Evolutionary conservation across 2,888 invertebrate species (phyloP).

Genomic region (Halictus ligatus): DNA sequence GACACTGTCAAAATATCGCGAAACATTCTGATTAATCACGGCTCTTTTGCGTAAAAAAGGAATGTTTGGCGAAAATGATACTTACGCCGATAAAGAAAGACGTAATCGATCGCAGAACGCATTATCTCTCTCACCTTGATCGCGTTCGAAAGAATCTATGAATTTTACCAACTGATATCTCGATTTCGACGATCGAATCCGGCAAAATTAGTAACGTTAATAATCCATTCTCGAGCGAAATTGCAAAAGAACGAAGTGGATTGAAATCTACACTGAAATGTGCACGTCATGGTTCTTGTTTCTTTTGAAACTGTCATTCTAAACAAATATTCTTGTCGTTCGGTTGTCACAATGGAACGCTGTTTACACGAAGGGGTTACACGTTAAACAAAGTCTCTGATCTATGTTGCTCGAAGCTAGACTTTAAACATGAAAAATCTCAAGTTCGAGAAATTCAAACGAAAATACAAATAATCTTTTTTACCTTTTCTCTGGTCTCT

Average conservation of each 20-base stretch:
- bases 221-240: neutral
- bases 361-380: neutral
- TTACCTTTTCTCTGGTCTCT: neutral
- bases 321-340: neutral
- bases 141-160: neutral
- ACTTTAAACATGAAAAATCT: neutral
- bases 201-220: constrained; percentile 9
- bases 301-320: neutral
- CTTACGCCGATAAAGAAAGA: neutral
- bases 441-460: neutral
- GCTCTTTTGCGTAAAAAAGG: neutral
- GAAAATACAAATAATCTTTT: neutral
- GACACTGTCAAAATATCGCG: neutral
- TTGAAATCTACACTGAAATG: neutral
- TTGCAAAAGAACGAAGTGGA: neutral
- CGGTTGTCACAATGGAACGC: neutral
- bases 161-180: neutral
- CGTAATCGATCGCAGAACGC: neutral
- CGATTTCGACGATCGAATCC: neutral
- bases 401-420: neutral
- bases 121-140: too few relatives aligned
- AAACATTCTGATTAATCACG: neutral
- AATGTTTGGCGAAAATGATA: neutral
- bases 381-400: neutral
- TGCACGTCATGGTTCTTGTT: neutral